phyloP scores from a whole-genome alignment of 2,797 vertebrate species.

The Trachurus trachurus region DNA sequence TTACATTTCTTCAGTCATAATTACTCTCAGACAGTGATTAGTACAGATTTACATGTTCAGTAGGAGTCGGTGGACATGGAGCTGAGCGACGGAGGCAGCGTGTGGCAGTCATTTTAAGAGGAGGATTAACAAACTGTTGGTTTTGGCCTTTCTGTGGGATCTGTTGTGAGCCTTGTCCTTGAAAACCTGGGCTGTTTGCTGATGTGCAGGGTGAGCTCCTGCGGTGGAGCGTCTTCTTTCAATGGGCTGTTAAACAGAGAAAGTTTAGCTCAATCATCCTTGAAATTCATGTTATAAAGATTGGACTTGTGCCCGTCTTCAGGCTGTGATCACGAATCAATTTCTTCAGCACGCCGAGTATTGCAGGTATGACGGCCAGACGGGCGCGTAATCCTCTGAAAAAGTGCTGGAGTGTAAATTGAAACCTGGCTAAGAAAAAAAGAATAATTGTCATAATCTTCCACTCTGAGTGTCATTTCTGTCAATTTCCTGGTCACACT shows the following conservation, averaged over 20 bases:
- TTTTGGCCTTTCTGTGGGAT: not conserved
- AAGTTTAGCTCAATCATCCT: not conserved
- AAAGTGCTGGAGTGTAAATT: not conserved
- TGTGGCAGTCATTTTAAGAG: not conserved
- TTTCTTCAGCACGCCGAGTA: not conserved
- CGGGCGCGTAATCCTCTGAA: not conserved
- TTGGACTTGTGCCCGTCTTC: not conserved
- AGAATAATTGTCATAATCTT: conserved; percentile 14
- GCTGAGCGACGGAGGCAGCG: not conserved
- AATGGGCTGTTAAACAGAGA: not conserved
- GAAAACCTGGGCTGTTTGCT: not conserved
- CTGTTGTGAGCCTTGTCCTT: not conserved
- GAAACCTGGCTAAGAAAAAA: not conserved
- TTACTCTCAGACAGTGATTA: not conserved
- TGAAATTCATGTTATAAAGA: not conserved
- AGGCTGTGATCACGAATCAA: not conserved
- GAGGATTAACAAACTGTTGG: not conserved
- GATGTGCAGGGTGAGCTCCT: not conserved
- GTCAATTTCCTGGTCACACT: conserved; percentile 38
- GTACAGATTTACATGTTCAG: not conserved
- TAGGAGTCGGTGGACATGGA: not conserved
- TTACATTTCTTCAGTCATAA: not conserved
- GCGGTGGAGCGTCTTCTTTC: not conserved
- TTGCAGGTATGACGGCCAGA: not conserved
- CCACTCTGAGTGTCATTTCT: conserved; percentile 18